Evolutionary conservation across 1,140 invertebrate genomes (phyloP), one percentile per base, ranked within the genome.

Genomic region (Sycophaga agraensis): DNA sequence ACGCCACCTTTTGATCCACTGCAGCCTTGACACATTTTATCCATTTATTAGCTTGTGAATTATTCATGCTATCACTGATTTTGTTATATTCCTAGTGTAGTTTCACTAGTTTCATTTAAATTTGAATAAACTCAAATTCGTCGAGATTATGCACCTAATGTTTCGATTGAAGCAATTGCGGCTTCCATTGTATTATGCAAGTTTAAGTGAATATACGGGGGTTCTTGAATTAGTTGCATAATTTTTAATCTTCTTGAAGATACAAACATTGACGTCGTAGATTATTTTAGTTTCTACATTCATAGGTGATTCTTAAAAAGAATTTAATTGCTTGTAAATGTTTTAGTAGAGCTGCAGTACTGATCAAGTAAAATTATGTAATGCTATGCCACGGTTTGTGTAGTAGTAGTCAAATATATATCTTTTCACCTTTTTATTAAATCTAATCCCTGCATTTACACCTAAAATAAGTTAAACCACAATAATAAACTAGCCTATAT

Each of bases 111-210:
- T 59, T 51, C 7, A 42, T 22, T 42, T 43, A 14, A 24, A 59
- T 42, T 43, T 59, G 35, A 19, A 59, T 28, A 39, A 14, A 26
- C 48, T 57, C 21, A 40, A 51, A 39, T 48, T 59, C 37, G 24
- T 24, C 16, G 9, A 54, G 26, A 54, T 54, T 57, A 57, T 57
- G 56, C 56, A 58, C 35, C 56, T 40, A 58, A 55, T 55, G 7
- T n/a, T n/a, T 22, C 11, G 34, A 6, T 26, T 40, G 14, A 26
- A n/a, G 35, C 28, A 26, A 14, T n/a, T 37, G 12, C 1, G 22
- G n/a, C n/a, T 14, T 4, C 17, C 1, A 26, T 40, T 26, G 21
- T 11, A 45, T 26, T 2, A 46, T 46, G 28, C 8, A 28, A 46
- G 14, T 46, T 46, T 26, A n/a, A n/a, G 21, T 28, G 9, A 48